Conservation (phyloP, 2,888 invertebrate species). For the Trisateles emortualis region DNA sequence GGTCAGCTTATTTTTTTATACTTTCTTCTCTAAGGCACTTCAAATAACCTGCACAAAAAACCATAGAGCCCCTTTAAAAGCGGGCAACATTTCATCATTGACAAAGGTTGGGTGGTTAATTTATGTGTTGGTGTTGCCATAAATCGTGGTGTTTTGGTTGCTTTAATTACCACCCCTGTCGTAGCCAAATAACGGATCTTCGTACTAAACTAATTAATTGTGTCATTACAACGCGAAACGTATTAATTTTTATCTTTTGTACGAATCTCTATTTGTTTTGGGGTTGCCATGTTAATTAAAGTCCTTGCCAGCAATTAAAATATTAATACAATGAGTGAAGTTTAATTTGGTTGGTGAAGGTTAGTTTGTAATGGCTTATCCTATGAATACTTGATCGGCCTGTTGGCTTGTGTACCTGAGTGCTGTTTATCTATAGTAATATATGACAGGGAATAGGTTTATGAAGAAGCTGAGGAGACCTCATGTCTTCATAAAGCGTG, state of each 20-base stretch:
- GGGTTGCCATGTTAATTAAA: background rate
- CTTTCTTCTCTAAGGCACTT: background rate
- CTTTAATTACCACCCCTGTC: slow-evolving; percentile 65
- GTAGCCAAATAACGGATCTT: slow-evolving; percentile 56
- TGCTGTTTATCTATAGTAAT: too few species aligned
- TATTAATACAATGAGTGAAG: background rate
- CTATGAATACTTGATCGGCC: background rate
- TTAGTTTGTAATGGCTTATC: background rate
- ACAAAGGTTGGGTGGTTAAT: slow-evolving; percentile 59
- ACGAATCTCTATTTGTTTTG: slow-evolving; percentile 25
- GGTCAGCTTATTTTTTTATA: too few species aligned
- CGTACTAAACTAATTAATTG: slow-evolving; percentile 58
- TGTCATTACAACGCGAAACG: slow-evolving; percentile 47
- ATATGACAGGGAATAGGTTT: too few species aligned
- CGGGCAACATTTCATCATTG: slow-evolving; percentile 53
- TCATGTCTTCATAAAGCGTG: too few species aligned
- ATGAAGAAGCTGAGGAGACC: too few species aligned
- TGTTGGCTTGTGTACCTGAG: too few species aligned
- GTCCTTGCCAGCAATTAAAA: background rate
- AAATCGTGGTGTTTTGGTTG: slow-evolving; percentile 65
- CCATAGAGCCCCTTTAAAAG: slow-evolving; percentile 24
- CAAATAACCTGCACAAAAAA: background rate
- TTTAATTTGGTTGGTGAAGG: background rate
- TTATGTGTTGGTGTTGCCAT: slow-evolving; percentile 66
- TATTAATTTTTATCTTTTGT: slow-evolving; percentile 19